A percentile compares a stretch with the other conserved stretches of the same genome.
Conservation (phyloP, 1,140 invertebrate genomes). For the Chironomus striatipennis region DNA sequence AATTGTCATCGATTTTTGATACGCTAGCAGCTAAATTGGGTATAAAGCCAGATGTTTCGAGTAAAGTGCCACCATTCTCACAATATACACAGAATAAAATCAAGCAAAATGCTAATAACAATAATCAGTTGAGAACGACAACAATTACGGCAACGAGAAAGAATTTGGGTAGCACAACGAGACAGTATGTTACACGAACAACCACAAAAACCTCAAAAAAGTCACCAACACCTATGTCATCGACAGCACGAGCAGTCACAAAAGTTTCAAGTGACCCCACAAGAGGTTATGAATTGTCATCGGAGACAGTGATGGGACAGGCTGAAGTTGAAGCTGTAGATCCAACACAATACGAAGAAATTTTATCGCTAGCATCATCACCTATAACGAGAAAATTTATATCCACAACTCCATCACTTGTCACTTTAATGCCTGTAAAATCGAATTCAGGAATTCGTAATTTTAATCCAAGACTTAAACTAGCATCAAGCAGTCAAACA, state of each 20-base stretch:
- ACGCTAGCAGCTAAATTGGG: slow-evolving; percentile 38
- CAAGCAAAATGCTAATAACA: slow-evolving; percentile 29
- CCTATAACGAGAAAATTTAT: slow-evolving; percentile 24
- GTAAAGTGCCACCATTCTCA: slow-evolving; percentile 36
- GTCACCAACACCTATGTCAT: slow-evolving; percentile 25
- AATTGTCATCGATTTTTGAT: slow-evolving; percentile 39
- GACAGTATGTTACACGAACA: slow-evolving; percentile 26
- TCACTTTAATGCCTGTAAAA: slow-evolving; percentile 36
- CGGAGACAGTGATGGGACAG: slow-evolving; percentile 35
- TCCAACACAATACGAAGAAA: slow-evolving; percentile 38
- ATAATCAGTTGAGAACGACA: neutral
- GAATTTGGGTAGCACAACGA: slow-evolving; percentile 25
- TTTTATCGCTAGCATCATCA: slow-evolving; percentile 29
- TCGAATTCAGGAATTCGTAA: slow-evolving; percentile 39
- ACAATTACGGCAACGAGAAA: slow-evolving; percentile 26
- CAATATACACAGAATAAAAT: slow-evolving; percentile 33
- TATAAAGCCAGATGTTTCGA: slow-evolving; percentile 34
- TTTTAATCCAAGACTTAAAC: slow-evolving; percentile 30
- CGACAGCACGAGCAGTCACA: neutral
- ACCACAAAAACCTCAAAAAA: slow-evolving; percentile 16
- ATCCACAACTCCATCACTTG: slow-evolving; percentile 33
- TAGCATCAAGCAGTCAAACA: neutral
- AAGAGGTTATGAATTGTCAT: slow-evolving; percentile 31
- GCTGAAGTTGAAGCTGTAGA: slow-evolving; percentile 39
- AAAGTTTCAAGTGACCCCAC: slow-evolving; percentile 33